Evolutionary conservation across 2,797 vertebrate species (phyloP).

Genomic region (Darevskia mixta): DNA sequence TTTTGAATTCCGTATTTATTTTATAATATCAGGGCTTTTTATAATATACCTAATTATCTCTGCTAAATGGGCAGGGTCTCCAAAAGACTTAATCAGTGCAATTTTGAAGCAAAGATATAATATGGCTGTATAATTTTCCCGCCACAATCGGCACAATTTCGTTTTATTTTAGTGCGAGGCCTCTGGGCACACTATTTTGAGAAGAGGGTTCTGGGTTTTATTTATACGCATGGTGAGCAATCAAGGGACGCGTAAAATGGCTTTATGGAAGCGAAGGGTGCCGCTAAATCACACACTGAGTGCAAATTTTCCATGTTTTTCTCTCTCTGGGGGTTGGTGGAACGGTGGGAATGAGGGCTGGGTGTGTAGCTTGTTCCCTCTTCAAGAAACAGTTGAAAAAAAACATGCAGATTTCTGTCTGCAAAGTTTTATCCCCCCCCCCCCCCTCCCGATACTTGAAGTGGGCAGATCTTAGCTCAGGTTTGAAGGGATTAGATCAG

Average conservation of each 20-base stretch:
- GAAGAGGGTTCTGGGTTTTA: conserved; percentile 57
- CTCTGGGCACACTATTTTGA: conserved; percentile 51
- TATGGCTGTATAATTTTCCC: conserved; percentile 64
- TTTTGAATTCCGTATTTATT: conserved; percentile 66
- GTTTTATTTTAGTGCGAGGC: conserved; percentile 65
- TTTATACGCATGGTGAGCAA: conserved; percentile 70
- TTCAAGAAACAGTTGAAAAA: neutral
- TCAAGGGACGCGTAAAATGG: conserved; percentile 59
- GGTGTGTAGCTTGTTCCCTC: neutral
- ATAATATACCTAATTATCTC: conserved; percentile 75
- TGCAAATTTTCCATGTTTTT: conserved; percentile 58
- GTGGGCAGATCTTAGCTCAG: neutral
- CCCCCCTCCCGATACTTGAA: neutral
- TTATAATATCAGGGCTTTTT: conserved; percentile 70
- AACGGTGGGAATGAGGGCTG: neutral
- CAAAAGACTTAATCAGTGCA: conserved; percentile 76
- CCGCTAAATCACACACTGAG: conserved; percentile 62
- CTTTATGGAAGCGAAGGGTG: conserved; percentile 56
- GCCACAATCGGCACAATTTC: conserved; percentile 56
- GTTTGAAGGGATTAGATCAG: neutral
- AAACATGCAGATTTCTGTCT: neutral
- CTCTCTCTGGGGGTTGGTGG: conserved; percentile 43
- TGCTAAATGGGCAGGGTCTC: conserved; percentile 69
- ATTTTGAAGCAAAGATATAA: conserved; percentile 73
- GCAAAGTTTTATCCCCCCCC: no score